Conservation (phyloP, 2,797 vertebrate species). For the Brotula barbata region DNA sequence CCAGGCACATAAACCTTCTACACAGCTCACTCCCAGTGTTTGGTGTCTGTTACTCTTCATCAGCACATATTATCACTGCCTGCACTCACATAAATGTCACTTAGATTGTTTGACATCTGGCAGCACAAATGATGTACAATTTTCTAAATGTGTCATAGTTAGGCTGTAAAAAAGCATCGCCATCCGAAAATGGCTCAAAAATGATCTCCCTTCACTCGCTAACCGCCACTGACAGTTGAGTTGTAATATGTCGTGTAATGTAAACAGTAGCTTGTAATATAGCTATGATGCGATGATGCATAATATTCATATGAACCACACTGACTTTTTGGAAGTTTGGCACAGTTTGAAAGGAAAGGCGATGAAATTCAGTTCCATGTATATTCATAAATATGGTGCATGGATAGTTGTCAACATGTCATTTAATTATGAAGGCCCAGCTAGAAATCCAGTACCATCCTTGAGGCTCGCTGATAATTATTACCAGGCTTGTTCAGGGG, state of each 20-base stretch:
- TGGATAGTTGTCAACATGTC: too few relatives aligned
- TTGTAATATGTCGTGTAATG: conserved; percentile 9
- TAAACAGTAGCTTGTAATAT: not conserved
- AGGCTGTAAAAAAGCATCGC: conserved; percentile 26
- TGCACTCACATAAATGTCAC: conserved; percentile 17
- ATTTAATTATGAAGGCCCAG: too few relatives aligned
- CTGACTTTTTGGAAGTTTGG: conserved; percentile 34
- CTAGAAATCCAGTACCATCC: not conserved
- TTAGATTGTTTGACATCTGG: conserved; percentile 18
- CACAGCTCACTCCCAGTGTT: conserved; percentile 1
- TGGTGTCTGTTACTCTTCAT: conserved; percentile 9
- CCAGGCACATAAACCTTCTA: conserved; percentile 14
- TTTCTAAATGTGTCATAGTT: conserved; percentile 29
- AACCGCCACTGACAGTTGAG: conserved; percentile 33
- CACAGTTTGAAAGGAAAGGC: too few relatives aligned
- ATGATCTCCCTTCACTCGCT: conserved; percentile 13
- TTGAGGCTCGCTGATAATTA: not conserved
- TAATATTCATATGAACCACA: too few relatives aligned
- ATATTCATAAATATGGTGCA: too few relatives aligned
- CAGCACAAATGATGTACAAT: conserved; percentile 3
- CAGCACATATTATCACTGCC: not conserved
- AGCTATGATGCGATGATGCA: conserved; percentile 17
- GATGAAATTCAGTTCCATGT: too few relatives aligned
- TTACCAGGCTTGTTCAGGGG: not conserved
- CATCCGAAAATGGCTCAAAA: conserved; percentile 37